Percentiles rank a stretch among this genome's conserved stretches.
These are phyloP conservation scores for Myripristis jacobus DNA, from an alignment of 2,797 vertebrate species.

Conservation along the genomic window DNA sequence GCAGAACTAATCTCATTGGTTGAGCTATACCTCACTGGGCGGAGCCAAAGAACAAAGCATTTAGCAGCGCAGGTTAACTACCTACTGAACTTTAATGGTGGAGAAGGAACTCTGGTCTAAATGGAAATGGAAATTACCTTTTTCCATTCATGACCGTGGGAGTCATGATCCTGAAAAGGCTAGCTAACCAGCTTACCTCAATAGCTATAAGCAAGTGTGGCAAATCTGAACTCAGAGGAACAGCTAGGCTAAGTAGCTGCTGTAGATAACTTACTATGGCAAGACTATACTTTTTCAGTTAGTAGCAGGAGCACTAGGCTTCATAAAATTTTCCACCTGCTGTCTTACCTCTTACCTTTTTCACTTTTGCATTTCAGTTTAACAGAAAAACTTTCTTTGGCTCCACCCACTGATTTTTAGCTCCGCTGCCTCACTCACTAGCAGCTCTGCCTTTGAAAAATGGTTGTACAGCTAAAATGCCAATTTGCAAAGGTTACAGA, in stretches of 20 bases:
- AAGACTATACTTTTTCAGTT: too few species aligned
- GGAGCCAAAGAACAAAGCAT: too few species aligned
- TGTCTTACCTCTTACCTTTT: too few species aligned
- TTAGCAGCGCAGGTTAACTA: too few species aligned
- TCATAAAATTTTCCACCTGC: too few species aligned
- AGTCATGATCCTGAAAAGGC: not conserved
- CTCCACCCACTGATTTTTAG: not conserved
- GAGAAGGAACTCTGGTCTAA: too few species aligned
- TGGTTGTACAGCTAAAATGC: not conserved
- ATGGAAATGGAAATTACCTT: not conserved
- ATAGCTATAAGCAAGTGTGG: not conserved
- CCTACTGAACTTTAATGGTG: too few species aligned
- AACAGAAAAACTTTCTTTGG: not conserved
- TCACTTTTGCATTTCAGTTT: not conserved
- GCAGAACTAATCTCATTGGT: not conserved
- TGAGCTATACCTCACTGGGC: not conserved
- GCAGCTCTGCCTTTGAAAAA: slow-evolving; percentile 6
- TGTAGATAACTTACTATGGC: too few species aligned
- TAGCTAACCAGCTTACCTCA: not conserved
- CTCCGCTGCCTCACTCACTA: too few species aligned
- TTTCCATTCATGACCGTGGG: not conserved
- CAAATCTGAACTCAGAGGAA: not conserved
- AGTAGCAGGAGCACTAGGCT: too few species aligned
- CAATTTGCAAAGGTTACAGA: not conserved
- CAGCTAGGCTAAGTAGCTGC: not conserved